Conservation (phyloP, 2,888 invertebrate species). For the Sipha maydis region DNA sequence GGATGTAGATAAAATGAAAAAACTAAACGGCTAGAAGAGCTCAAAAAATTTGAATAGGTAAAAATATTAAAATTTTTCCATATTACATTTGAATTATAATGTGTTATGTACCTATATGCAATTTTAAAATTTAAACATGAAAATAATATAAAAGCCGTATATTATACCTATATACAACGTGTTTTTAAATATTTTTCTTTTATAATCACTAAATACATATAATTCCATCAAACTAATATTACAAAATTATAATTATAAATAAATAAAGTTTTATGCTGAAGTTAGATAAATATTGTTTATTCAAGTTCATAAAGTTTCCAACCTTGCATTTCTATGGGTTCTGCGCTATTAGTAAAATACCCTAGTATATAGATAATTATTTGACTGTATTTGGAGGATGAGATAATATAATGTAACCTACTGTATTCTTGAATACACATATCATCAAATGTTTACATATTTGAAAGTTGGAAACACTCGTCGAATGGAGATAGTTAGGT, state of each 20-base stretch:
- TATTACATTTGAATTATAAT: too few relatives aligned
- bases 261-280: neutral
- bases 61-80: too few relatives aligned
- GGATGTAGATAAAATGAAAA: slow-evolving; percentile 5
- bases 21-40: neutral
- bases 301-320: neutral
- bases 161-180: too few relatives aligned
- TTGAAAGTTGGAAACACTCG: too few relatives aligned
- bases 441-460: slow-evolving; percentile 11
- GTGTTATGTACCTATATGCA: too few relatives aligned
- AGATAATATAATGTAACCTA: neutral
- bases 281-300: neutral
- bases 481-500: neutral
- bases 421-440: neutral
- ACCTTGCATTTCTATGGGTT: neutral
- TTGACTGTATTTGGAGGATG: neutral
- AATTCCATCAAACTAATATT: too few relatives aligned
- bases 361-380: neutral
- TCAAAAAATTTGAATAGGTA: too few relatives aligned
- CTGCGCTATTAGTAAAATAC: neutral
- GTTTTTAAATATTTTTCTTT: too few relatives aligned
- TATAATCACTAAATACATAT: too few relatives aligned
- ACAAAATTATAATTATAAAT: too few relatives aligned
- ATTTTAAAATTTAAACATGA: too few relatives aligned
- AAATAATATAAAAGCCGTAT: too few relatives aligned